Evolutionary conservation across 2,797 vertebrate genomes (phyloP).

Genomic region (Pseudomugil gertrudae): DNA sequence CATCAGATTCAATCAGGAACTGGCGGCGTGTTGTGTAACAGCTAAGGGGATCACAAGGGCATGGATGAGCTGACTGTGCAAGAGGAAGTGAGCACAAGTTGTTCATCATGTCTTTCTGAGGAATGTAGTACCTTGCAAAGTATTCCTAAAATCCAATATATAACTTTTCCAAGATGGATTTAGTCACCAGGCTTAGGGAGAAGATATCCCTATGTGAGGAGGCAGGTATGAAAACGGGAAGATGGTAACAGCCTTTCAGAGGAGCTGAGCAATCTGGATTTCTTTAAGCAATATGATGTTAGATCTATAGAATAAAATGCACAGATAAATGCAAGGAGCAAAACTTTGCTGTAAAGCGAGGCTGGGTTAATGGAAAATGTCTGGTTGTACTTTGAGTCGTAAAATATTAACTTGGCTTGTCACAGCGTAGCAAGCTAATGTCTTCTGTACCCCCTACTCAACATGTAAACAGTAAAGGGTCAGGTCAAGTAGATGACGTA

Average conservation of each 20-base stretch:
- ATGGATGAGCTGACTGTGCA: constrained; percentile 38
- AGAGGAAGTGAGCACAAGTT: constrained; percentile 49
- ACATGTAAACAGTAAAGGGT: not conserved
- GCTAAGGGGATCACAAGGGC: constrained; percentile 25
- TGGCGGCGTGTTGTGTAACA: constrained; percentile 38
- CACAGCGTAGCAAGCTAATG: not conserved
- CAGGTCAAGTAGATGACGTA: not conserved
- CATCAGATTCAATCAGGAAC: constrained; percentile 30
- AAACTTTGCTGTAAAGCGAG: not conserved
- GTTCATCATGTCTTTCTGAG: constrained; percentile 14
- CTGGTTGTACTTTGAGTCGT: not conserved
- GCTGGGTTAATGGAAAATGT: not conserved
- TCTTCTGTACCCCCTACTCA: not conserved
- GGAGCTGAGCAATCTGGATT: not conserved
- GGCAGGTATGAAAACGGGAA: constrained; percentile 72
- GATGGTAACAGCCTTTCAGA: constrained; percentile 38
- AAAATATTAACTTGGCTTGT: not conserved
- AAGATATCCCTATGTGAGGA: constrained; percentile 57
- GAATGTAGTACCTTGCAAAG: not conserved
- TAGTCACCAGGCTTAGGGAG: constrained; percentile 36
- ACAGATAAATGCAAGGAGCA: not conserved
- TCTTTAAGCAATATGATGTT: not conserved
- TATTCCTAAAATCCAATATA: constrained; percentile 2
- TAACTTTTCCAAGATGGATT: constrained; percentile 31
- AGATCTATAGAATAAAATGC: too few species aligned